A percentile compares a stretch with the other conserved stretches of the same genome.
These are phyloP conservation scores for Drosophila engyochracea DNA, from an alignment of 2,888 invertebrate genomes.

Conservation along the genomic window DNA sequence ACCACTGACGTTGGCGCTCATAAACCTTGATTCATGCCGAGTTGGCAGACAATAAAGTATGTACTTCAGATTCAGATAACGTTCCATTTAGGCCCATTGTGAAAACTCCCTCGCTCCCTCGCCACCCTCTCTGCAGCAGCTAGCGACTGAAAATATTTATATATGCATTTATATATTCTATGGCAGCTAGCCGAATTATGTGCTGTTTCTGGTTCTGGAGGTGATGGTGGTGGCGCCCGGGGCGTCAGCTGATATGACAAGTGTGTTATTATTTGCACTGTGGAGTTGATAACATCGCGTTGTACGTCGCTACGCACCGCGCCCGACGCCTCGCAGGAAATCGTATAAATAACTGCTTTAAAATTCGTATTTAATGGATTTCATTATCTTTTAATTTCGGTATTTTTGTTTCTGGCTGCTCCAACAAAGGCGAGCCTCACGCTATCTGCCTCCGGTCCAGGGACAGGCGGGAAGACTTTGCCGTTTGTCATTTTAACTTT, in stretches of 20 bases:
- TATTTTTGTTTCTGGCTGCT: constrained; percentile 15
- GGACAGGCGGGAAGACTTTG: background rate
- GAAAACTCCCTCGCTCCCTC: background rate
- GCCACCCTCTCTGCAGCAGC: background rate
- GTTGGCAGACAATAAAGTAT: constrained; percentile 62
- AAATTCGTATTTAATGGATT: constrained; percentile 73
- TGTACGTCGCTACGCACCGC: background rate
- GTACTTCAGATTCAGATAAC: constrained; percentile 40
- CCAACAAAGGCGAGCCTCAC: constrained; percentile 41
- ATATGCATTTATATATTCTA: constrained; percentile 8
- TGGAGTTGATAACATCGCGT: constrained; percentile 54
- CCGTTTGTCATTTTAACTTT: constrained; percentile 23
- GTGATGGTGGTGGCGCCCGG: constrained; percentile 14
- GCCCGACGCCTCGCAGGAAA: constrained; percentile 16
- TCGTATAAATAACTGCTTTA: constrained; percentile 68
- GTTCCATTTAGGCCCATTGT: constrained; percentile 33
- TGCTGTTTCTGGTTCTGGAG: background rate
- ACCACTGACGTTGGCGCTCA: constrained; percentile 46
- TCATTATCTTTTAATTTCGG: constrained; percentile 59
- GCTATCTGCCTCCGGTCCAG: constrained; percentile 10
- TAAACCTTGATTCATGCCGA: constrained; percentile 69
- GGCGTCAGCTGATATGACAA: constrained; percentile 56
- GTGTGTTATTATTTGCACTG: constrained; percentile 55
- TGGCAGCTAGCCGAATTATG: constrained; percentile 5
- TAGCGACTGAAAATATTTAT: constrained; percentile 1